These are phyloP conservation scores for Bellardia pandia DNA, from an alignment of 2,888 invertebrate species.

Conservation along the genomic window DNA sequence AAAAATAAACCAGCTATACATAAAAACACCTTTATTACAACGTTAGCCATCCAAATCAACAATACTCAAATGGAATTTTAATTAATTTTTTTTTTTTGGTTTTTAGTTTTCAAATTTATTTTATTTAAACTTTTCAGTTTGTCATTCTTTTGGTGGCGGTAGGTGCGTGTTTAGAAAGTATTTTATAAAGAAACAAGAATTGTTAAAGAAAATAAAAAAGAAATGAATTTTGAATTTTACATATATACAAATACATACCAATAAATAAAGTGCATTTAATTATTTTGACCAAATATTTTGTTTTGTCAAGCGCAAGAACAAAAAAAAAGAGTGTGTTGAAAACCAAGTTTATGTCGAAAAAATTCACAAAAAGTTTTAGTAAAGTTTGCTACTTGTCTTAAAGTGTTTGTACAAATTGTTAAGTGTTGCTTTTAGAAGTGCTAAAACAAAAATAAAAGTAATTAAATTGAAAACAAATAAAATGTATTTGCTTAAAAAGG, in stretches of 20 bases:
- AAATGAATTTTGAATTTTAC: background rate
- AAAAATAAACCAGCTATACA: slow-evolving; percentile 16
- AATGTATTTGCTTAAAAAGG: background rate
- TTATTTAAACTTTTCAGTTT: slow-evolving; percentile 36
- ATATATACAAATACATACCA: background rate
- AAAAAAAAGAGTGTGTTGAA: slow-evolving; percentile 3
- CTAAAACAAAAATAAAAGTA: background rate
- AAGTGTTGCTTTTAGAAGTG: background rate
- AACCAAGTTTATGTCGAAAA: background rate
- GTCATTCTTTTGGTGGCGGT: slow-evolving; percentile 46
- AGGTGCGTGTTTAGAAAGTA: background rate
- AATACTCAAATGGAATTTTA: slow-evolving; percentile 57
- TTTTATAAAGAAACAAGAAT: slow-evolving; percentile 14
- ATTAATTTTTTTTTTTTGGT: slow-evolving; percentile 28
- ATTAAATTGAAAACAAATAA: background rate
- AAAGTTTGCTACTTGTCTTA: background rate
- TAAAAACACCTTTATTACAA: slow-evolving; percentile 51
- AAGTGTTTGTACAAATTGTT: background rate
- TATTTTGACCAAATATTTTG: background rate
- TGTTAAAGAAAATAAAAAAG: slow-evolving; percentile 8
- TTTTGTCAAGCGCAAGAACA: background rate
- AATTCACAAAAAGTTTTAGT: slow-evolving; percentile 14
- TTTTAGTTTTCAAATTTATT: background rate
- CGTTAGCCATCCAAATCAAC: slow-evolving; percentile 14
- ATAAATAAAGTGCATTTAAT: background rate